Conservation (phyloP, 2,888 invertebrate species). For the Capitulum mitella region DNA sequence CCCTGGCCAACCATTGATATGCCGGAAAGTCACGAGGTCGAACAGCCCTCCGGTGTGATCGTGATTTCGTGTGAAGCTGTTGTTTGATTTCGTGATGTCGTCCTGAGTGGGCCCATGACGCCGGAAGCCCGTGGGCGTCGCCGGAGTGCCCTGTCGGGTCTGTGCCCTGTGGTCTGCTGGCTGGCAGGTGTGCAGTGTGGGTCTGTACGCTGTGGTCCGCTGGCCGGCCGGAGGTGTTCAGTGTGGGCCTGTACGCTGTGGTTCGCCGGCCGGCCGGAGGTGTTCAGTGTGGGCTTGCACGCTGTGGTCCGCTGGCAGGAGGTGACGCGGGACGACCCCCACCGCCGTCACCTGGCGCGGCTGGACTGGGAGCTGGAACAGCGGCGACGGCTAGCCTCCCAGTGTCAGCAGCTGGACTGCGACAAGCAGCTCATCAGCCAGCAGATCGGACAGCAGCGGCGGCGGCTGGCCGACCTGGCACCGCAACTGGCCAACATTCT, state of each 20-base stretch:
- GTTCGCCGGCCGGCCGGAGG: neutral
- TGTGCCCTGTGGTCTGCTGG: neutral
- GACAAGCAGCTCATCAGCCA: neutral
- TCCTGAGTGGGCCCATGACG: too few species aligned
- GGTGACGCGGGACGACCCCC: neutral
- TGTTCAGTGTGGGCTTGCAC: too few species aligned
- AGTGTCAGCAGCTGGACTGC: neutral
- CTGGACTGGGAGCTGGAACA: slow-evolving; percentile 19
- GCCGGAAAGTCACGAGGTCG: neutral
- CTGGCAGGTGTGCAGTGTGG: too few species aligned
- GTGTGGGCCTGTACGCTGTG: neutral
- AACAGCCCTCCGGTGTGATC: neutral
- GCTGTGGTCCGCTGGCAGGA: neutral
- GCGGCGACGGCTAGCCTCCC: neutral
- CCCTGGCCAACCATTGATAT: too few species aligned
- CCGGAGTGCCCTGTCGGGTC: neutral
- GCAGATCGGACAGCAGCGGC: neutral
- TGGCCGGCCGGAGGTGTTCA: neutral
- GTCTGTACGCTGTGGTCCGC: neutral
- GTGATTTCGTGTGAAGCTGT: neutral
- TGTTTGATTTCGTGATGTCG: too few species aligned
- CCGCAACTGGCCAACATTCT: neutral
- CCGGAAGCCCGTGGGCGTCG: too few species aligned
- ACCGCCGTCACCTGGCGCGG: slow-evolving; percentile 1
- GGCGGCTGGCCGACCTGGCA: neutral